Evolutionary conservation across 2,888 invertebrate genomes (phyloP).

Genomic region (Andrena flavipes): DNA sequence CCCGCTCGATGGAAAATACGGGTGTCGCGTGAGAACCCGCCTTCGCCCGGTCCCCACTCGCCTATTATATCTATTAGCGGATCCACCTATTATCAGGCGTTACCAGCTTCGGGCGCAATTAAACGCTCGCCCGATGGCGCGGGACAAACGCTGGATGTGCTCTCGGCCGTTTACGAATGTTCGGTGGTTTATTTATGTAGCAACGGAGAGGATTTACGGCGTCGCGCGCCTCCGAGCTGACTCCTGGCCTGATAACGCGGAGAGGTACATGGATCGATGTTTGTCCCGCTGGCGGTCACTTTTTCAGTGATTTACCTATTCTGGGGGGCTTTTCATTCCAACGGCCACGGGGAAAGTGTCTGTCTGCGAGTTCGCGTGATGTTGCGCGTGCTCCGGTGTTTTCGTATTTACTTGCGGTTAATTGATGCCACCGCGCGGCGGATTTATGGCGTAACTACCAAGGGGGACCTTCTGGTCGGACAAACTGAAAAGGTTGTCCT

Average conservation of each 20-base stretch:
- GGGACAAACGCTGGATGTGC: constrained; percentile 17
- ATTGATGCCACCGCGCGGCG: no score
- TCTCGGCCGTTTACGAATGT: constrained; percentile 23
- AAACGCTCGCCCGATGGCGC: constrained; percentile 10
- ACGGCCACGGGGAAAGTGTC: not conserved
- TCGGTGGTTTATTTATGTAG: constrained; percentile 28
- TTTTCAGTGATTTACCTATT: not conserved
- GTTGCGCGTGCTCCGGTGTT: no score
- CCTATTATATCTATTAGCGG: constrained; percentile 17
- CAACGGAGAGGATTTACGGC: constrained; percentile 26
- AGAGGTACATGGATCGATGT: constrained; percentile 13
- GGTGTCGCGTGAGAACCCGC: constrained; percentile 48
- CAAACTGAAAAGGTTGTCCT: no score
- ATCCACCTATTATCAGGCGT: constrained; percentile 23
- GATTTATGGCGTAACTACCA: no score
- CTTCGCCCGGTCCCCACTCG: not conserved
- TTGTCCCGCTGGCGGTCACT: constrained; percentile 7
- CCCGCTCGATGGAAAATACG: constrained; percentile 45
- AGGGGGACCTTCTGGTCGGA: no score
- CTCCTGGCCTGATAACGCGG: constrained; percentile 22
- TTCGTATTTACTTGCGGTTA: no score
- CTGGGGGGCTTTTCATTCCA: not conserved
- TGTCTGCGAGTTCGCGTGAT: not conserved
- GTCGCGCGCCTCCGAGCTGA: not conserved
- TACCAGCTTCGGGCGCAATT: constrained; percentile 17